Evolutionary conservation across 2,797 vertebrate genomes (phyloP), one percentile per base, ranked within the genome.

Genomic region (Arctocebus calabarensis): DNA sequence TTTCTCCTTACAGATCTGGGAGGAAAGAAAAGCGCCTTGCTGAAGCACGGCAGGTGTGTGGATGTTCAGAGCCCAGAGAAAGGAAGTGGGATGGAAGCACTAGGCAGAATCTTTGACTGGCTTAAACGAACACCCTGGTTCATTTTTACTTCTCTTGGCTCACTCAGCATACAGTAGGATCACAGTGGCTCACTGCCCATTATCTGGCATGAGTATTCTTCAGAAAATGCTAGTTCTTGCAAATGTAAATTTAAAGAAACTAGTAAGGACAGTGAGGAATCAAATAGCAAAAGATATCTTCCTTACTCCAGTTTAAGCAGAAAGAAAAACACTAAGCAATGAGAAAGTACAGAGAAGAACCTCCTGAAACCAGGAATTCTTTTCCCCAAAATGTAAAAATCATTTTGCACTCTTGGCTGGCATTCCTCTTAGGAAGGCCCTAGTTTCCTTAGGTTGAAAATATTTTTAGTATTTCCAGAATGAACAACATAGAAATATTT

Each of bases 181-280:
- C 77, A 82, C 81, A 82, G 66, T 34, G 62, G 89, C 73, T 77
- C 3, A 2, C 32, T 66, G 68, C 78, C 2, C 2, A 23, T 82
- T 29, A 84, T 52, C 78, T 90, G 78, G 77, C 74, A 48, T 59
- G 73, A 32, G 4, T 87, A 32, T 66, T 77, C 91, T 86, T 91
- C 22, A 82, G 61, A 95, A 95, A 93, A 89, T 59, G 45, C 27
- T 68, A 13, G 91, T 96, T 93, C 29, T 94, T 93, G 74, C 85
- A 90, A 93, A 94, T 68, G 4, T 40, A 88, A 92, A 79, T 64
- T 75, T 3, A 40, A 61, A 84, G 79, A 77, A 79, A 40, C 27
- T 90, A 16, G 4, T 59, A 11, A n/a, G 59, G 48, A 70, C 48
- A 83, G 7, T 57, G n/a, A n/a, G 45, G 57, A 85, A 87, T 25